Conservation (phyloP, 2,797 vertebrate genomes). For the Luscinia luscinia region DNA sequence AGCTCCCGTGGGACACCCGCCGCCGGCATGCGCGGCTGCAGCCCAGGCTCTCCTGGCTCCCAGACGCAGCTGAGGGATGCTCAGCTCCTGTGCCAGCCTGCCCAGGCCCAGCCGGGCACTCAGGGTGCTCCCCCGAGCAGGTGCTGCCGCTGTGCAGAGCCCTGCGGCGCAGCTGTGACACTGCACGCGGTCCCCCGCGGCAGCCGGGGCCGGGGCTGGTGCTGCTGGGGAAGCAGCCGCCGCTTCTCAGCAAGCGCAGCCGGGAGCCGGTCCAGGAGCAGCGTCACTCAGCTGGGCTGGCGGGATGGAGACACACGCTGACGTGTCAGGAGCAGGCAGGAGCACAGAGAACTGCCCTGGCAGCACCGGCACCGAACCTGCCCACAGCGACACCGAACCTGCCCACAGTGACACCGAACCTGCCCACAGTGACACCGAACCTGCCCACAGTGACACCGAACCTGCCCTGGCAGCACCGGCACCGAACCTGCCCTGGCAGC, state of each 20-base stretch:
- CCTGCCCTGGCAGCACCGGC: too few species aligned
- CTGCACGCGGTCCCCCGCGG: not conserved
- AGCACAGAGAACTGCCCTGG: not conserved
- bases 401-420: too few species aligned
- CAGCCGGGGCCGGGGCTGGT: not conserved
- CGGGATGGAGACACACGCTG: not conserved
- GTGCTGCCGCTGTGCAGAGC: not conserved
- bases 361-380: too few species aligned
- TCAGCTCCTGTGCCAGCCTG: fast-evolving
- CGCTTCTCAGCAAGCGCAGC: not conserved
- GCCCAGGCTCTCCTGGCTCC: fast-evolving
- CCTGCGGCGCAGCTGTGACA: not conserved
- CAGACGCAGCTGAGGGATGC: fast-evolving
- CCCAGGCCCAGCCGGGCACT: not conserved
- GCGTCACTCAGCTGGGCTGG: not conserved
- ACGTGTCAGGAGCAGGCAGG: not conserved
- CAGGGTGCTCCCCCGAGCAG: not conserved
- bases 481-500: too few species aligned
- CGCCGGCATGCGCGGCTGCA: fast-evolving
- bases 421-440: too few species aligned
- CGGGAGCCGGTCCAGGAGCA: not conserved
- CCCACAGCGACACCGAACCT: not conserved
- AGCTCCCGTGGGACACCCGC: not conserved
- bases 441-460: too few species aligned
- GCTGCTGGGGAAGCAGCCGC: not conserved